These are phyloP conservation scores for Paralichthys olivaceus DNA, from an alignment of 2,113 vertebrate genomes.

Conservation along the genomic window DNA sequence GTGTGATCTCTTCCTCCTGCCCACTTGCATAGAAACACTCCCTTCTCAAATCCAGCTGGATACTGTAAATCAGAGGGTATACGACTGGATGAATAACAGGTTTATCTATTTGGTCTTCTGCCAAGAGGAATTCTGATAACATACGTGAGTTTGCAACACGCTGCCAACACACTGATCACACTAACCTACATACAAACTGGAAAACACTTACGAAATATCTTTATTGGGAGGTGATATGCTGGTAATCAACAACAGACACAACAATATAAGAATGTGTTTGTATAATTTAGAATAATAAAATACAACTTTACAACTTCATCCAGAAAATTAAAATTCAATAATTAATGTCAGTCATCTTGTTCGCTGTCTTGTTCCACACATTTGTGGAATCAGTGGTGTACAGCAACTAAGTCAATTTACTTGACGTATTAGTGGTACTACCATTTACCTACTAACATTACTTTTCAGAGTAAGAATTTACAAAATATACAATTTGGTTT, in stretches of 20 bases:
- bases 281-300: too few species aligned
- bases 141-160: background rate
- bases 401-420: too few species aligned
- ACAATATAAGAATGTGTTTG: background rate
- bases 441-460: too few species aligned
- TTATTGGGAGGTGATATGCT: background rate
- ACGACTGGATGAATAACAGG: background rate
- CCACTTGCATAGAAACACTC: background rate
- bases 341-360: too few species aligned
- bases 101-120: constrained; percentile 44
- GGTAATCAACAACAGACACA: background rate
- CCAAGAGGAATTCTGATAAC: constrained; percentile 24
- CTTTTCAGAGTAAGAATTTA: too few species aligned
- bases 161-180: constrained; percentile 7
- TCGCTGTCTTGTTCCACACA: too few species aligned
- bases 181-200: constrained; percentile 22
- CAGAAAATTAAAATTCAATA: too few species aligned
- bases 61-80: background rate
- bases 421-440: too few species aligned
- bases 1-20: constrained; percentile 2
- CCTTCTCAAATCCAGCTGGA: background rate
- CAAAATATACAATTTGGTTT: too few species aligned
- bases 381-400: too few species aligned
- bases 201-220: background rate
- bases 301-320: too few species aligned